Conservation (phyloP, 2,113 vertebrate genomes). For the Carassius auratus region DNA sequence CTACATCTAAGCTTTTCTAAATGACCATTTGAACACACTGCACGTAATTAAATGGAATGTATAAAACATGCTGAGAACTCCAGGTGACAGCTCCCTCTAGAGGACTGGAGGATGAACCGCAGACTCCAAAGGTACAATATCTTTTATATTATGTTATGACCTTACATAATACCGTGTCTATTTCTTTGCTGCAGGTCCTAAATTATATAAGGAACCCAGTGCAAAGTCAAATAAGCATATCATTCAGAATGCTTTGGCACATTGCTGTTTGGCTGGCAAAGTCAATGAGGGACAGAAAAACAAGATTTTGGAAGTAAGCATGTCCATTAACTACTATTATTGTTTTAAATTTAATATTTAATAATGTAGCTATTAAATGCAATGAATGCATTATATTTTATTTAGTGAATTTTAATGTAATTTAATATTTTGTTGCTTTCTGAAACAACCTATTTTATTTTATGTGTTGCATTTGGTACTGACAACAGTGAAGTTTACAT, state of each 20-base stretch:
- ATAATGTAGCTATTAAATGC: too few species aligned
- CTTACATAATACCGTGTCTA: background rate
- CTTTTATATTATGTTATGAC: background rate
- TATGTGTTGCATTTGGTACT: too few species aligned
- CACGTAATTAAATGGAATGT: background rate
- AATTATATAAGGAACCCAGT: constrained; percentile 97
- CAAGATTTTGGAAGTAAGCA: constrained; percentile 80
- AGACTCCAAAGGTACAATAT: background rate
- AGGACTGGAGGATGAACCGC: background rate
- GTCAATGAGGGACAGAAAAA: constrained; percentile 78
- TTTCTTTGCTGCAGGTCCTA: constrained; percentile 82
- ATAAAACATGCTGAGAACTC: background rate
- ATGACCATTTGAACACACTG: background rate
- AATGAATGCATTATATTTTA: too few species aligned
- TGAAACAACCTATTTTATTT: too few species aligned
- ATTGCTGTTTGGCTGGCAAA: constrained; percentile 97
- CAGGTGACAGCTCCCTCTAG: background rate
- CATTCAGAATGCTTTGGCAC: constrained; percentile 93
- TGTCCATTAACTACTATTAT: background rate
- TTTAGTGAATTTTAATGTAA: too few species aligned
- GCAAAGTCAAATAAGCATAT: constrained; percentile 99
- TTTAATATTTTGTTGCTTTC: too few species aligned
- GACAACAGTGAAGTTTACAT: too few species aligned
- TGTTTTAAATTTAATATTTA: too few species aligned
- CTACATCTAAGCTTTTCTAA: background rate